Evolutionary conservation across 2,797 vertebrate species (phyloP).

Genomic region (Naso thynnoides): DNA sequence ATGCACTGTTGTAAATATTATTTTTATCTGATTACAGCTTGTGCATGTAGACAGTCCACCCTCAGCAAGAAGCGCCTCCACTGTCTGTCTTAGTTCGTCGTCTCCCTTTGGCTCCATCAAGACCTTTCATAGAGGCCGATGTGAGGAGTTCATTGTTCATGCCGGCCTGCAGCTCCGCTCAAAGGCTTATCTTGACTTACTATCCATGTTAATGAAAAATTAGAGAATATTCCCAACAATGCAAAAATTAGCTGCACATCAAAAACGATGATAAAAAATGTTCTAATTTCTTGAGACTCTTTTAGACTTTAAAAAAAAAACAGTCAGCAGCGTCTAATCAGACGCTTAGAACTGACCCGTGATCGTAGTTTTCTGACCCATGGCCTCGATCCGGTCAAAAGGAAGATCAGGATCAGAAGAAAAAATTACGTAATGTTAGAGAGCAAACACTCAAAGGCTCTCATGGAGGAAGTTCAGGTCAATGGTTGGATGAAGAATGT

Average conservation of each 20-base stretch:
- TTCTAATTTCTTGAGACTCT: too few species aligned
- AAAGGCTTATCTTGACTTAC: conserved; percentile 25
- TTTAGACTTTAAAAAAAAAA: too few species aligned
- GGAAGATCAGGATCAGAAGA: too few species aligned
- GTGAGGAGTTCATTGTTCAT: conserved; percentile 36
- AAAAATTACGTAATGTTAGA: too few species aligned
- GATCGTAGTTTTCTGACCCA: background rate
- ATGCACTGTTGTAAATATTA: conserved; percentile 1
- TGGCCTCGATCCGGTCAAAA: background rate
- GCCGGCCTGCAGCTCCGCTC: conserved; percentile 21
- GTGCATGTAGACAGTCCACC: conserved; percentile 24
- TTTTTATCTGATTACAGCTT: conserved; percentile 24
- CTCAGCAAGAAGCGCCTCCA: conserved; percentile 16
- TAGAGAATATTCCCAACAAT: conserved; percentile 17
- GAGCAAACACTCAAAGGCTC: too few species aligned
- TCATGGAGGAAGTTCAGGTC: too few species aligned
- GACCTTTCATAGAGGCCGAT: conserved; percentile 6
- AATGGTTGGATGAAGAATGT: too few species aligned
- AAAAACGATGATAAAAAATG: background rate
- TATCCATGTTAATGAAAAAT: background rate
- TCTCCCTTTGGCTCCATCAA: background rate
- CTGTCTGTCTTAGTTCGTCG: conserved; percentile 26
- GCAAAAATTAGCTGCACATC: conserved; percentile 20
- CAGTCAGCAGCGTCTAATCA: too few species aligned
- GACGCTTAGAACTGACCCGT: background rate